Base-by-base conservation (phyloP, 2,797 vertebrate genomes). In the Morus bassanus region DNA sequence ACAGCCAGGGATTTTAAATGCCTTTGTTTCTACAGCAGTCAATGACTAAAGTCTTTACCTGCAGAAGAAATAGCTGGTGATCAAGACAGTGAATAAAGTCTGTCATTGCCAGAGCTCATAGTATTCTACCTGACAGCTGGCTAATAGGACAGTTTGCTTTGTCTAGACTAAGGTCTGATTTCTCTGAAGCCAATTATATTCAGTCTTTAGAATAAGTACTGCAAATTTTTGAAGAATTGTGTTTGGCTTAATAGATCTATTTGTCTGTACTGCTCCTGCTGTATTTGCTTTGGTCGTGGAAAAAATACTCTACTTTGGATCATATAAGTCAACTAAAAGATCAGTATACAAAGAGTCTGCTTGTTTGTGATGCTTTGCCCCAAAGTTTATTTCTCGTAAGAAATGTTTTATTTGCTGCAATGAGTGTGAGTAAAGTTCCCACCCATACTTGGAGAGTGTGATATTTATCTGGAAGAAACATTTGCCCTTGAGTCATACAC, bases 241-340 rank as follows among this genome's bases (percentile, higher is more conserved):
- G 43, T 95, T 96, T 92, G 87, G 54, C 89, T 93, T 76, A 81
- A 76, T 96, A 94, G 85, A 56, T 93, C 73, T 94, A 18, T 89
- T 88, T 96, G 72, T 93, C 93, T 97, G 94, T 97, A 94, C 51
- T 90, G 61, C 67, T 94, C 67, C 76, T 96, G 72, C 92, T 96
- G 96, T 96, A 94, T 96, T 94, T 95, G 81, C 95, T 92, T 93
- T 89, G 93, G 87, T 96, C 87, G 92, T 96, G 95, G 91, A 96
- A 96, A 96, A 91, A 85, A 35, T 91, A 84, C 46, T 93, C 65
- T 92, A 89, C 87, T 88, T 91, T 95, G 89, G 87, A 96, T 94
- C 89, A 18, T 92, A 2, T 14, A 88, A 95, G 91, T 85, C 79
- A 96, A 97, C 96, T 97, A 95, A 97, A 95, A 90, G 63, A 92